A percentile compares a stretch with the other conserved stretches of the same genome.
Conservation (phyloP, 2,888 invertebrate genomes). For the Eilema depressum region DNA sequence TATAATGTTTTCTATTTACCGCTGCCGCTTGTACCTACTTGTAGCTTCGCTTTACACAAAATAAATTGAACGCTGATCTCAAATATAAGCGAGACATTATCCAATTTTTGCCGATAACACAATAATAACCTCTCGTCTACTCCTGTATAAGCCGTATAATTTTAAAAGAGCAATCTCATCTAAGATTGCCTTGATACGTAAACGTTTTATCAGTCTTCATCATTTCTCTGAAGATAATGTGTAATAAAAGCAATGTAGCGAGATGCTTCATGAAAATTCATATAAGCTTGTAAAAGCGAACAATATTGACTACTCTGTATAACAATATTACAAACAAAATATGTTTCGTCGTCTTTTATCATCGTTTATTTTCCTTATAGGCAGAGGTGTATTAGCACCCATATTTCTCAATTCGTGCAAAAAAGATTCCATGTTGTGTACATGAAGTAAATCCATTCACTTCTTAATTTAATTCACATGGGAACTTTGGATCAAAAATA, state of each 20-base stretch:
- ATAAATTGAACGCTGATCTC: background rate
- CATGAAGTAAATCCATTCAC: background rate
- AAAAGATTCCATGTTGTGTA: background rate
- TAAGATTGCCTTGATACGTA: conserved; percentile 20
- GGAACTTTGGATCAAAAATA: background rate
- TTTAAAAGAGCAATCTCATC: conserved; percentile 27
- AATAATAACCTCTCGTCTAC: conserved; percentile 15
- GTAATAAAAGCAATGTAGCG: conserved; percentile 11
- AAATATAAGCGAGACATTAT: conserved; percentile 14
- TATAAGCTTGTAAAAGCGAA: background rate
- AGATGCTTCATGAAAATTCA: conserved; percentile 16
- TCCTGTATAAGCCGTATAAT: conserved; percentile 18
- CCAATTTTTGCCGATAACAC: conserved; percentile 13
- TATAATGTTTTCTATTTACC: background rate
- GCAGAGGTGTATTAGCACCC: background rate
- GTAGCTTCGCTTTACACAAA: background rate
- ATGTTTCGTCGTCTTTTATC: background rate
- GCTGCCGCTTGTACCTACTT: background rate
- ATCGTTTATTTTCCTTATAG: background rate
- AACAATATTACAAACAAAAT: background rate
- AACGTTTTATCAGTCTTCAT: conserved; percentile 24
- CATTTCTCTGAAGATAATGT: conserved; percentile 21
- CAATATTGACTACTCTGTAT: conserved; percentile 7
- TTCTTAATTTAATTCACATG: background rate
- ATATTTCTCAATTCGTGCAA: conserved; percentile 3